Evolutionary conservation across 2,888 invertebrate genomes (phyloP), one percentile per base, ranked within the genome.

Genomic region (Meta bourneti): DNA sequence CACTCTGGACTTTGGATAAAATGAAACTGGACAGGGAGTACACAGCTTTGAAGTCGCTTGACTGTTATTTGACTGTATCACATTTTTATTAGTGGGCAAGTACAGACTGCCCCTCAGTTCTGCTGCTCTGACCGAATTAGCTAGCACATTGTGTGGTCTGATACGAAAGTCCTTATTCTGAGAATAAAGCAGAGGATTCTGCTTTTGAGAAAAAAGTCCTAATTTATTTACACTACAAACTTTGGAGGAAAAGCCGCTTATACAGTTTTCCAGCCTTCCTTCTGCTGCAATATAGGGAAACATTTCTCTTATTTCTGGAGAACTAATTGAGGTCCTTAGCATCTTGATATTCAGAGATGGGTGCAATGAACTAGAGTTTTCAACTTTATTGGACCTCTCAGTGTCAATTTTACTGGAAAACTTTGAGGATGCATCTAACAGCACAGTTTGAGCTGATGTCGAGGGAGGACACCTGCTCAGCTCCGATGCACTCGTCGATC

Each of bases 21-120:
- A 78, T 8, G 78, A 78, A 19, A 78, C 49, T n/a, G 78, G 78
- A 52, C 6, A 11, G 8, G 78, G 78, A 16, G 78, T 78, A 11
- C 78, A 78, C 52, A 78, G 78, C 6, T 9, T 78, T n/a, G 78
- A 52, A 19, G 49, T 34, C 13, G 75, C 16, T 34, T 4, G 34
- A 34, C 4, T 34, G 7, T 61, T 61, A 5, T 61, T 61, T 5
- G 61, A 61, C 16, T 9, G 61, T 11, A 16, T 11, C 61, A 61
- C 61, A 16, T 61, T 16, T 61, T 16, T 61, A 61, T 9, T 61
- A 61, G 6, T 6, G 5, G 61, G 11, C 9, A 61, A 16, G 16
- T 16, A 61, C 61, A 61, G 16, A n/a, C 52, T 78, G 7, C 78
- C n/a, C 7, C 78, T 78, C 51, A 7, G 52, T 16, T 19, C 78